These are phyloP conservation scores for Abscondita cerata DNA, from an alignment of 2,888 invertebrate species.

Conservation along the genomic window DNA sequence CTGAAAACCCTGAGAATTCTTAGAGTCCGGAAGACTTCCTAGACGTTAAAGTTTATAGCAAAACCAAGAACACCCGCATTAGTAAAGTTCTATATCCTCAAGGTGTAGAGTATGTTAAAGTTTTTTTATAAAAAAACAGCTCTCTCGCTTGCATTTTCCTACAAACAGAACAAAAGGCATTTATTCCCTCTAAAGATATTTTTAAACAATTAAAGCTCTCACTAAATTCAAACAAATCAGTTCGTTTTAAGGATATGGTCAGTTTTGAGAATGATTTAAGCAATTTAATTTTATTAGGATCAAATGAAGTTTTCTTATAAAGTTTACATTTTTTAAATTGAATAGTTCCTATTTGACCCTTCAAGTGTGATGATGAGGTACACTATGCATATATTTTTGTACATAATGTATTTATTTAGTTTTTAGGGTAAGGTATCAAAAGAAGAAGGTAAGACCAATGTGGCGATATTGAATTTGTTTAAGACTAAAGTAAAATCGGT, in stretches of 20 bases:
- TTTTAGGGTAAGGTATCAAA: too few species aligned
- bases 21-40: background rate
- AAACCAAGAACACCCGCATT: background rate
- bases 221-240: background rate
- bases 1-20: background rate
- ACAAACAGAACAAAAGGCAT: background rate
- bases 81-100: conserved; percentile 1
- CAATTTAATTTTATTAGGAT: background rate
- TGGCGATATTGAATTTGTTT: too few species aligned
- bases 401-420: too few species aligned
- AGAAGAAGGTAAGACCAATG: too few species aligned
- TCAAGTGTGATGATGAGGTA: too few species aligned
- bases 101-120: background rate
- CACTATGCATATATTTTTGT: too few species aligned
- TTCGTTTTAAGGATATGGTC: background rate
- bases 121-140: conserved; percentile 4
- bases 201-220: background rate
- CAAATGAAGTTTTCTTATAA: background rate
- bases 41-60: background rate
- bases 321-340: too few species aligned
- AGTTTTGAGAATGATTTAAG: background rate
- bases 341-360: too few species aligned
- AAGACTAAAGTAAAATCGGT: too few species aligned
- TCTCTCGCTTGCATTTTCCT: background rate
- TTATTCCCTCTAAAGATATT: background rate